These are phyloP conservation scores for Philypnodon macrostomus DNA, from an alignment of 2,797 vertebrate species.

Conservation along the genomic window DNA sequence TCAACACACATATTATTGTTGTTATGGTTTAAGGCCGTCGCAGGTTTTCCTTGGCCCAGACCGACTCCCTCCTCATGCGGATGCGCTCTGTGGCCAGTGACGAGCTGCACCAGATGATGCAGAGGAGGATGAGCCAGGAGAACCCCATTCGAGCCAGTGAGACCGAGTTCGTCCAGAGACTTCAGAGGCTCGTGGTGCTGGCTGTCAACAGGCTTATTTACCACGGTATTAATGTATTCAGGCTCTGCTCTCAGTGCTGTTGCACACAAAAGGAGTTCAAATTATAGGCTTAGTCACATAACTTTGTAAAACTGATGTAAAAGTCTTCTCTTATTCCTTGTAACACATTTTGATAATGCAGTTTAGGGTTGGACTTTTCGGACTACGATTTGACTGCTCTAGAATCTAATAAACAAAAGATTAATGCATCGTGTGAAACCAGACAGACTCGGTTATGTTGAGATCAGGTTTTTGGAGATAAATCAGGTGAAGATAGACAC, in stretches of 20 bases:
- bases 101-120: conserved; percentile 94
- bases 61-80: conserved; percentile 88
- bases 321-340: no score
- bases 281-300: background rate
- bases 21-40: conserved; percentile 77
- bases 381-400: no score
- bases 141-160: conserved; percentile 89
- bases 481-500: no score
- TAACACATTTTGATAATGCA: no score
- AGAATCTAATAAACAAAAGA: no score
- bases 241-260: background rate
- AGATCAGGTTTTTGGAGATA: no score
- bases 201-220: conserved; percentile 94
- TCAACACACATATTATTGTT: conserved; percentile 5
- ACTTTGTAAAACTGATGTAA: no score
- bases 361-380: no score
- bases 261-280: background rate
- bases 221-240: conserved; percentile 75
- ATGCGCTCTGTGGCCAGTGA: conserved; percentile 95
- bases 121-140: conserved; percentile 94
- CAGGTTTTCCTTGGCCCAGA: conserved; percentile 85
- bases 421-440: no score
- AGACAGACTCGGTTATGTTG: no score
- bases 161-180: conserved; percentile 87
- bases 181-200: conserved; percentile 90